Base-by-base conservation (phyloP, 2,888 invertebrate species). In the Oxytorus armatus region DNA sequence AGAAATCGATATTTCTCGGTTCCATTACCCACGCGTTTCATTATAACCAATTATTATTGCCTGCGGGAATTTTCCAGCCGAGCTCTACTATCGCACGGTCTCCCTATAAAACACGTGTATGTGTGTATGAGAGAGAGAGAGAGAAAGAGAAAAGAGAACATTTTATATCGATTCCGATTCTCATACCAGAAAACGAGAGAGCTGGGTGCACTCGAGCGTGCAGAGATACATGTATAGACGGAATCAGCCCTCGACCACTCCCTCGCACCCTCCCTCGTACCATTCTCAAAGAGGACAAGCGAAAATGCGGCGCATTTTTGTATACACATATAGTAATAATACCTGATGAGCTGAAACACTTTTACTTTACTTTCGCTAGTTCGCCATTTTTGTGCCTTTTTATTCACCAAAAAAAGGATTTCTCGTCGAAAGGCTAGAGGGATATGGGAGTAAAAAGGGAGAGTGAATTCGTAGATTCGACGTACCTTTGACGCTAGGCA, bases 21-120 rank as follows among this genome's bases (percentile, higher is more conserved):
- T 61, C 36, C 49, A 44, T 61, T 73, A 55, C n/a, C 68, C 69
- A 61, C 68, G 68, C 53, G 61, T 78, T 74, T 78, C 68, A 63
- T 74, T 69, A 69, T 47, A 78, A 63, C 63, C 74, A 69, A 78
- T 78, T 74, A 78, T 74, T 78, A 74, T 63, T 39, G 78, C 33
- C 59, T 39, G 57, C 61, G 53, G 68, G 63, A 36, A 63, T 68
- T 78, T 68, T 16, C 47, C 55, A 66, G 29, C 51, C 18, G 21
- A 16, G n/a, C 8, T 59, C n/a, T 10, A 11, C n/a, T 8, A 57
- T 36, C 47, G 33, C 53, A 36, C 53, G 44, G 16, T 51, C 29
- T 44, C 55, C 25, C 23, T 49, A 25, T 14, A 18, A 39, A 23
- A 8, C 25, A 5, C n/a, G 23, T 51, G 21, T 23, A 33, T n/a